phyloP scores from a whole-genome alignment of 1,140 invertebrate species.

The Caerostris darwini region DNA sequence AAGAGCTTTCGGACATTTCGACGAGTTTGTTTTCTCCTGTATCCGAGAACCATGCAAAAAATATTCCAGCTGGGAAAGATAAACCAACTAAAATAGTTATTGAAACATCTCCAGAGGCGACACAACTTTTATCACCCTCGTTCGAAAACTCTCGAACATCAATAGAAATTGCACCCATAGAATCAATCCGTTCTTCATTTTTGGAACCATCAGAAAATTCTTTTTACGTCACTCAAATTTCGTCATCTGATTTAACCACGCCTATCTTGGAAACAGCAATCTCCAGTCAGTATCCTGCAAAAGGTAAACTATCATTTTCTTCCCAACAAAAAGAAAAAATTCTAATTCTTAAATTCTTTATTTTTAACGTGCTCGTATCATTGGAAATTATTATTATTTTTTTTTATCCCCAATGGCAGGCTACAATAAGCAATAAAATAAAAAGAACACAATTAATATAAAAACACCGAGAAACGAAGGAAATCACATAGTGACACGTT shows the following conservation, averaged over 20 bases:
- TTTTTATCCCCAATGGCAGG: too few species aligned
- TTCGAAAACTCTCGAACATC: conserved; percentile 30
- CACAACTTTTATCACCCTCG: conserved; percentile 2
- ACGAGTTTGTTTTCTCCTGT: background rate
- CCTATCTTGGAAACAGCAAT: background rate
- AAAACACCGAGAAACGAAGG: too few species aligned
- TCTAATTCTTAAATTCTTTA: too few species aligned
- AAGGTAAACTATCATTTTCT: background rate
- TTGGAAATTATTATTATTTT: too few species aligned
- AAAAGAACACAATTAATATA: too few species aligned
- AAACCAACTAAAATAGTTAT: background rate
- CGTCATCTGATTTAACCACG: background rate
- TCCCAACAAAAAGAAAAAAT: too few species aligned
- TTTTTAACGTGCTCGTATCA: too few species aligned
- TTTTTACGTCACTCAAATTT: background rate
- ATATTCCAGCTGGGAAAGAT: background rate
- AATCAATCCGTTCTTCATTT: background rate
- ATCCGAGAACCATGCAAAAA: conserved; percentile 10
- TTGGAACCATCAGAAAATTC: background rate
- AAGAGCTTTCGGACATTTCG: background rate
- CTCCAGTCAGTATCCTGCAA: background rate
- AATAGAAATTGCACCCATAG: background rate
- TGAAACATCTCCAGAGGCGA: background rate
- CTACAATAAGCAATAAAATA: too few species aligned
- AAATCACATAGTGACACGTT: too few species aligned